Evolutionary conservation across 2,888 invertebrate genomes (phyloP), one percentile per base, ranked within the genome.

Genomic region (Malthinus seriepunctatus): DNA sequence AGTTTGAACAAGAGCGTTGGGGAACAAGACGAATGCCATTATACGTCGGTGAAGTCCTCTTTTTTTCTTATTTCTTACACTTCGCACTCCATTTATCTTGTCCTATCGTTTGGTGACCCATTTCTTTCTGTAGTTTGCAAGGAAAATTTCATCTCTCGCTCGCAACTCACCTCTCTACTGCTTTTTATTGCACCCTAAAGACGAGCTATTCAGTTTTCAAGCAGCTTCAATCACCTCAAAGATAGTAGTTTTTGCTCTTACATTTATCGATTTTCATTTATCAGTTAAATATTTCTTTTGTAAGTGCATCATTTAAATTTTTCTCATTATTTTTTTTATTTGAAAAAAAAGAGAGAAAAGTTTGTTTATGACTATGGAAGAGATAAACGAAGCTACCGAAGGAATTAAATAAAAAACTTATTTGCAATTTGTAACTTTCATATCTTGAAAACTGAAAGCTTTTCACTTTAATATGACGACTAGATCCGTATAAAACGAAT

Each of bases 41-140:
- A 61, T 66, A 60, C 56, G 65, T 61, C 57, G 56, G 62, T 44
- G 63, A n/a, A 59, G 59, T 56, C 62, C 23, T 23, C 5, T 23
- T 23, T 23, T 23, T 62, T 64, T 63, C 63, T 61, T 63, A 64
- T 67, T 67, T 64, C 63, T 63, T 63, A 56, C 50, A 56, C 51
- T 65, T 67, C 64, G 67, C 65, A 67, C 66, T 69, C 64, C 67
- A 69, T 67, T 69, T 67, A 69, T 67, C 67, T 67, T 66, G 64
- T 66, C 64, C 47, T 49, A 48, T 44, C 56, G 59, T 51, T 23
- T 53, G 59, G 53, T 63, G 66, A 66, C 66, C 66, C 60, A 66
- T 63, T 63, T 67, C 49, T 32, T 42, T 51, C 53, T 39, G 42
- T 52, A 55, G 51, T 38, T 51, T 32, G 31, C 47, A 39, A 56